Evolutionary conservation across 2,797 vertebrate species (phyloP).

Genomic region (Artibeus lituratus): DNA sequence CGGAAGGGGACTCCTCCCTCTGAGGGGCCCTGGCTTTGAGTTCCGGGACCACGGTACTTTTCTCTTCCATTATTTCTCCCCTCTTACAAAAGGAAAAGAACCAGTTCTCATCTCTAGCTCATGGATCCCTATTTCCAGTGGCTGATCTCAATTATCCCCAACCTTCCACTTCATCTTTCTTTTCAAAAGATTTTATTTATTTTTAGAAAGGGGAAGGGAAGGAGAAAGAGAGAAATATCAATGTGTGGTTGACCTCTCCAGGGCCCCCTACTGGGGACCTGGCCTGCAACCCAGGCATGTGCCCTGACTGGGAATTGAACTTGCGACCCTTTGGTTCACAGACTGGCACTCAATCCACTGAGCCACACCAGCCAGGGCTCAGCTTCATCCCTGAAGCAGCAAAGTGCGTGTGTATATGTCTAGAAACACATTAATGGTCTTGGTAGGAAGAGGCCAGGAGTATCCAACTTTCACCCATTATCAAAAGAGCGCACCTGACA

Average conservation of each 20-base stretch:
- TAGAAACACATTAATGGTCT: not conserved
- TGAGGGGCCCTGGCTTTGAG: not conserved
- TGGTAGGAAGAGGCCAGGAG: no score
- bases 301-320: no score
- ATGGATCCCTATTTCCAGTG: not conserved
- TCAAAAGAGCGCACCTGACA: no score
- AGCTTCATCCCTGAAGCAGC: accelerated
- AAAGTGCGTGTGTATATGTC: not conserved
- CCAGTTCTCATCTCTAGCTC: not conserved
- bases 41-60: not conserved
- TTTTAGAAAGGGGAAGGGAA: no score
- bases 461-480: no score
- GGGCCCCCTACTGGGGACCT: no score
- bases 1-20: not conserved
- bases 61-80: not conserved
- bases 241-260: no score
- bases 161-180: not conserved
- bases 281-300: no score
- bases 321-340: no score
- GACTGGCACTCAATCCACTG: no score
- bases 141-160: not conserved
- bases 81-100: not conserved
- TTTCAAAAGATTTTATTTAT: no score
- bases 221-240: no score
- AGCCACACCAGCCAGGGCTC: not conserved